A percentile compares a stretch with the other conserved stretches of the same genome.
Conservation (phyloP, 2,888 invertebrate genomes). For the Netelia fuscicornis region DNA sequence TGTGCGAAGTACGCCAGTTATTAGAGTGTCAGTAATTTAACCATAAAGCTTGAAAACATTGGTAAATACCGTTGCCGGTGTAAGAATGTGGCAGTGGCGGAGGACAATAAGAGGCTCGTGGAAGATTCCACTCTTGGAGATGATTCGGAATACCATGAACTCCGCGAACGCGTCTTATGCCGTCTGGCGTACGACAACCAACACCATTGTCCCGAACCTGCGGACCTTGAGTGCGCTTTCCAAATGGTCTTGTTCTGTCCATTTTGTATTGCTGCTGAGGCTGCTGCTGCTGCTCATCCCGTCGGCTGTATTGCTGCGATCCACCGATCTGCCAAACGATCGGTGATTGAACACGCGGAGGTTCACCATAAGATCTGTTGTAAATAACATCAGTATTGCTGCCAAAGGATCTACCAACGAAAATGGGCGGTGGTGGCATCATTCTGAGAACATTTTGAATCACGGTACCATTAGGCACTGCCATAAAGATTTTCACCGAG, state of each 20-base stretch:
- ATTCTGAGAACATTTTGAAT: conserved; percentile 71
- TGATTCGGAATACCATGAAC: conserved; percentile 77
- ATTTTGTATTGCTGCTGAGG: conserved; percentile 72
- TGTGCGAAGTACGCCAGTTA: conserved; percentile 54
- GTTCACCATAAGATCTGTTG: conserved; percentile 79
- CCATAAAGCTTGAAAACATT: not conserved
- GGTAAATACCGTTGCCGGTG: conserved; percentile 72
- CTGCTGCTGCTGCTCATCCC: conserved; percentile 76
- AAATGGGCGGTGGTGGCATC: conserved; percentile 78
- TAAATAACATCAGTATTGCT: conserved; percentile 76
- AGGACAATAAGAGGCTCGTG: conserved; percentile 72
- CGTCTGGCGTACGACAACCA: conserved; percentile 78
- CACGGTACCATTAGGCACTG: not conserved
- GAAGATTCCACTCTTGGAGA: conserved; percentile 75
- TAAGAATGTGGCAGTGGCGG: conserved; percentile 73
- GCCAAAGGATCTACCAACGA: conserved; percentile 77
- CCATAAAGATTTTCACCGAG: not conserved
- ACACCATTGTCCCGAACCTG: conserved; percentile 75
- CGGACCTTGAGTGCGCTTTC: conserved; percentile 76
- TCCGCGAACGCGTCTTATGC: conserved; percentile 80
- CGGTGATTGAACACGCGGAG: conserved; percentile 79
- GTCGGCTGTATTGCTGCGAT: conserved; percentile 75
- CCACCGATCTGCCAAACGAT: conserved; percentile 75
- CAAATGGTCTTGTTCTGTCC: conserved; percentile 74
- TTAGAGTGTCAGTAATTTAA: too few species aligned